Conservation (phyloP, 2,113 vertebrate species). For the Nothoprocta pentlandii region DNA sequence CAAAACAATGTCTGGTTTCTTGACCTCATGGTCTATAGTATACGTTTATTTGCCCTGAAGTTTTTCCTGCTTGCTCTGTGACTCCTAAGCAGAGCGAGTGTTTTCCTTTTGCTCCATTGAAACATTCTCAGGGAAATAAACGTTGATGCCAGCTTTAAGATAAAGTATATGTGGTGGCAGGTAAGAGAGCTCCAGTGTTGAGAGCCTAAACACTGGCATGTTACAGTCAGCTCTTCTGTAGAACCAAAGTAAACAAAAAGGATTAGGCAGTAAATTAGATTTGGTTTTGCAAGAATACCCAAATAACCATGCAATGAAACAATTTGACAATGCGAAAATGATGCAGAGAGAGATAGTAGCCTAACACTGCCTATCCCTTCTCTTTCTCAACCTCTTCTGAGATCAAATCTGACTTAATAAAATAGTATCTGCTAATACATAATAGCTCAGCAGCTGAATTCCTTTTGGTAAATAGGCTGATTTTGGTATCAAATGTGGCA, state of each 20-base stretch:
- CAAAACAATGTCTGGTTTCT: not conserved
- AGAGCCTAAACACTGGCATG: not conserved
- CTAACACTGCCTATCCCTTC: not conserved
- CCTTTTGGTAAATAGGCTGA: not conserved
- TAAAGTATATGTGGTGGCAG: not conserved
- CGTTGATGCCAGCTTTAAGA: not conserved
- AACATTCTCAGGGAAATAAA: not conserved
- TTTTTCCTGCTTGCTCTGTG: not conserved
- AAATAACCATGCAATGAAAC: not conserved
- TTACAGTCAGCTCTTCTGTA: not conserved
- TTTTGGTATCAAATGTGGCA: not conserved
- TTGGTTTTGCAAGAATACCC: slow-evolving; percentile 26
- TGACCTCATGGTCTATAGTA: not conserved
- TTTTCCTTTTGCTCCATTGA: not conserved
- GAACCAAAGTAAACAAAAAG: slow-evolving; percentile 24
- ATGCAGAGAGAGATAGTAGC: not conserved
- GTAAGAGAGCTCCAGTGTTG: not conserved
- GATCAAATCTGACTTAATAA: slow-evolving; percentile 30
- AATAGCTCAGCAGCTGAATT: not conserved
- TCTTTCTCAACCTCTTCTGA: slow-evolving; percentile 10
- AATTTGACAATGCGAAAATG: not conserved
- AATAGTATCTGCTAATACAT: not conserved
- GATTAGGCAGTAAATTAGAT: not conserved
- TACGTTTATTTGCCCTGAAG: not conserved
- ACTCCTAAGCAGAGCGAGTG: not conserved